phyloP scores from a whole-genome alignment of 2,797 vertebrate genomes.

The Harpagifer antarcticus region DNA sequence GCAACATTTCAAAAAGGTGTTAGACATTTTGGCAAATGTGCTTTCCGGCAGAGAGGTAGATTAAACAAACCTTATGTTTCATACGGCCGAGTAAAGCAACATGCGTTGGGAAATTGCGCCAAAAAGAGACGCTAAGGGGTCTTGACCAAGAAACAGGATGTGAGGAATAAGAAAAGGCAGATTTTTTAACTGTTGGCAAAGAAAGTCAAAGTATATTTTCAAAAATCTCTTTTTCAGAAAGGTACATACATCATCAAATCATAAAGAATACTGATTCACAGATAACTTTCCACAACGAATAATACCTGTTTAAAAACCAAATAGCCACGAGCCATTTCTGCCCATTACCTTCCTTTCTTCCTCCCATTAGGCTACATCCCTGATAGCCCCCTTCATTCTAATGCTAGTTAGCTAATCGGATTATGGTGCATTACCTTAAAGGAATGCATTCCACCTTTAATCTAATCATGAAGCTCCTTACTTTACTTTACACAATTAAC shows the following conservation, averaged over 20 bases:
- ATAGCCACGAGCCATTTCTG: conserved; percentile 6
- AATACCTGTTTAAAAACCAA: not conserved
- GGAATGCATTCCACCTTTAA: conserved; percentile 40
- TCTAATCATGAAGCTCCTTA: conserved; percentile 42
- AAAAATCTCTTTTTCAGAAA: too few relatives aligned
- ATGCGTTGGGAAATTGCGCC: too few relatives aligned
- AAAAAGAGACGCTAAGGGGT: too few relatives aligned
- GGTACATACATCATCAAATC: not conserved
- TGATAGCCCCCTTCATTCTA: conserved; percentile 38
- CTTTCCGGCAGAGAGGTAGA: not conserved
- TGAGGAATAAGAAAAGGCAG: not conserved
- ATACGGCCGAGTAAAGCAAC: too few relatives aligned
- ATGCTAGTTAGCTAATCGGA: conserved; percentile 45
- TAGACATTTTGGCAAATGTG: not conserved
- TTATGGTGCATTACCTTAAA: conserved; percentile 35
- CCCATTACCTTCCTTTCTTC: conserved; percentile 18
- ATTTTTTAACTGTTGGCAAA: not conserved
- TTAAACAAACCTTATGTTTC: too few relatives aligned
- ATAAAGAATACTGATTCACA: not conserved
- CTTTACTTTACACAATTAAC: conserved; percentile 59
- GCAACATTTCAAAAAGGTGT: not conserved
- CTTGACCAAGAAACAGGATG: too few relatives aligned
- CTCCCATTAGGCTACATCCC: not conserved
- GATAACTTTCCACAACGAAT: not conserved
- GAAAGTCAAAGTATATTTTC: too few relatives aligned